phyloP scores from a whole-genome alignment of 2,797 vertebrate species.

The Phyllotis vaccarum region DNA sequence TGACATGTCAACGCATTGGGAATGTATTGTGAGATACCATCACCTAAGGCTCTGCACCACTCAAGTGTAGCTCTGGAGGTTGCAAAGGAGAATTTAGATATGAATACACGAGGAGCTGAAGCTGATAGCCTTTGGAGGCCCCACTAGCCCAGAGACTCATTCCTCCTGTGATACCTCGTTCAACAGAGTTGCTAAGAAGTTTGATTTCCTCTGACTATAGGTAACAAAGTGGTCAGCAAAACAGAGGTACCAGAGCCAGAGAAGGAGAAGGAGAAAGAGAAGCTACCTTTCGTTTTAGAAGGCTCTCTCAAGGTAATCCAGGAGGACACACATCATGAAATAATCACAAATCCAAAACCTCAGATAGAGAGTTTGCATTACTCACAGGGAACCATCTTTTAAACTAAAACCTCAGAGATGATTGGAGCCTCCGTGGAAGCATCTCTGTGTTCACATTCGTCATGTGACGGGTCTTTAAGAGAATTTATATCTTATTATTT shows the following conservation, averaged over 20 bases:
- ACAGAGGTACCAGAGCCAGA: conserved; percentile 65
- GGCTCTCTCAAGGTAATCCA: conserved; percentile 95
- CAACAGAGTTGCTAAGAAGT: conserved; percentile 33
- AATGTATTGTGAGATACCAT: not conserved
- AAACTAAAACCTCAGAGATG: not conserved
- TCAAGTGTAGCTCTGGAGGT: not conserved
- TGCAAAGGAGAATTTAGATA: not conserved
- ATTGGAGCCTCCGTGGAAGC: not conserved
- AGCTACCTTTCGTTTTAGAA: conserved; percentile 89
- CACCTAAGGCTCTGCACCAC: not conserved
- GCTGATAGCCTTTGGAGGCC: not conserved
- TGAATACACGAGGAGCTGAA: not conserved
- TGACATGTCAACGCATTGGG: not conserved
- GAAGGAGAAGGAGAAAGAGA: conserved; percentile 71
- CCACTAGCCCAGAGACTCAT: not conserved
- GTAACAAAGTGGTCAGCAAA: conserved; percentile 64
- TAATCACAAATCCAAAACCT: not conserved
- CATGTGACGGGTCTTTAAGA: not conserved
- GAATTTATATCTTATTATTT: not conserved
- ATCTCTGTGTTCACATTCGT: not conserved
- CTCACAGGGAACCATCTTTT: not conserved
- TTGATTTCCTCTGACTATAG: conserved; percentile 63
- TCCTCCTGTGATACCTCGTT: not conserved
- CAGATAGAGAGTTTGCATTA: not conserved
- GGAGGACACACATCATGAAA: not conserved